Evolutionary conservation across 2,113 vertebrate genomes (phyloP), one percentile per base, ranked within the genome.

Genomic region (Cyanoderma ruficeps): DNA sequence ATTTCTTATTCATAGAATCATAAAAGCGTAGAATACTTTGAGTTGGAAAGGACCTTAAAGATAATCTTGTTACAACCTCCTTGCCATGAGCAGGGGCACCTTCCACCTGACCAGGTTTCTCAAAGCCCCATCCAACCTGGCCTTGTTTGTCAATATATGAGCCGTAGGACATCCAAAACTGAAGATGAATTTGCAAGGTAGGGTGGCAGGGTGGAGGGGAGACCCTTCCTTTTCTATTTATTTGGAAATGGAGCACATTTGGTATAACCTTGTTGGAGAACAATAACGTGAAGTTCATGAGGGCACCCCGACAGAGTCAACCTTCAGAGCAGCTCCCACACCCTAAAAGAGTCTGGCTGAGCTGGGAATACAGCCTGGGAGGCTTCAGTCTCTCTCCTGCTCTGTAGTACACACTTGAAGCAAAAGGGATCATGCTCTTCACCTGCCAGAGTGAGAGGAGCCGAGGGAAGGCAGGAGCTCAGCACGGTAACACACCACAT

Each of bases 401-500:
- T 94, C 88, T 83, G 11, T 61, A 78, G 81, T 30, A 41, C 41
- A 41, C 83, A 71, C 64, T 96, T 94, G 56, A 90, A 95, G 83
- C 39, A 60, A 57, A 90, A 90, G 44, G 47, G 69, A 81, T 90
- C 1, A 0, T 81, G 69, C 88, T 95, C 85, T 92, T 96, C 79
- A 93, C 93, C 90, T 94, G 85, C 41, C 44, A 92, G 83, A 88
- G 75, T 5, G 75, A 96, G 93, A 90, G 56, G 70, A 95, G 47
- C 47, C 0, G 4, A 83, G 79, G 68, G 82, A 93, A 94, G 64
- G 68, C 87, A 85, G 76, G 57, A 94, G 89, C 87, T 93, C 91
- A 65, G 77, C 39, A 14, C 28, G 1, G 69, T 93, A 86, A 89
- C 75, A 50, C 83, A 76, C 52, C 2, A 1, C 81, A 28, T 56